phyloP scores from a whole-genome alignment of 2,797 vertebrate species.

The Neosalanx taihuensis region DNA sequence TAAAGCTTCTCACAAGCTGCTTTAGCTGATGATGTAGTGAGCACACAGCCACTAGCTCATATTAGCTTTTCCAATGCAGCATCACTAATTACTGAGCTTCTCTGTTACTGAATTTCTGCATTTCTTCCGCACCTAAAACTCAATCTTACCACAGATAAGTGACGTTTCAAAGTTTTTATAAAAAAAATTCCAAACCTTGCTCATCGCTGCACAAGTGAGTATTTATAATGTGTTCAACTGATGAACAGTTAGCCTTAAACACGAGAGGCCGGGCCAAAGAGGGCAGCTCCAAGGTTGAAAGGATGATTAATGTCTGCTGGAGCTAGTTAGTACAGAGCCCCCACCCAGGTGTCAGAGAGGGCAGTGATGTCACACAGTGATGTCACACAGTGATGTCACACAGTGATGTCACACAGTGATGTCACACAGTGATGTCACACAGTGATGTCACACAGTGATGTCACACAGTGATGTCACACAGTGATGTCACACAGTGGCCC shows the following conservation, averaged over 20 bases:
- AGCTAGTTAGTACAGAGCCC: constrained; percentile 58
- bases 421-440: background rate
- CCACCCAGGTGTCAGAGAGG: constrained; percentile 54
- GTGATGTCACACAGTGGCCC: constrained; percentile 47
- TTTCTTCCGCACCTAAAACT: background rate
- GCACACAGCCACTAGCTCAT: background rate
- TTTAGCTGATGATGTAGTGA: too few relatives aligned
- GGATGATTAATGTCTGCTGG: constrained; percentile 55
- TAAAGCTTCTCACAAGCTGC: background rate
- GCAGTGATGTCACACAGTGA: background rate
- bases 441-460: constrained; percentile 38
- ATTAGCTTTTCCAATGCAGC: background rate
- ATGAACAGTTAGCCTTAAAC: background rate
- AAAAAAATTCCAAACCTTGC: too few relatives aligned
- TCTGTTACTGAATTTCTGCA: too few relatives aligned
- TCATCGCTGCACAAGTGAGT: background rate
- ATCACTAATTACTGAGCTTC: background rate
- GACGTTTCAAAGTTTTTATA: background rate
- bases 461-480: constrained; percentile 16
- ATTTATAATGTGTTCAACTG: background rate
- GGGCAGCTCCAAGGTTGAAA: constrained; percentile 3
- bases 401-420: constrained; percentile 30
- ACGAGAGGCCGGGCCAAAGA: background rate
- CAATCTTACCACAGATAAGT: background rate
- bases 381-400: background rate